A percentile compares a stretch with the other conserved stretches of the same genome.
Evolutionary conservation across 2,113 vertebrate species (phyloP).

Genomic region (Panthera uncia): DNA sequence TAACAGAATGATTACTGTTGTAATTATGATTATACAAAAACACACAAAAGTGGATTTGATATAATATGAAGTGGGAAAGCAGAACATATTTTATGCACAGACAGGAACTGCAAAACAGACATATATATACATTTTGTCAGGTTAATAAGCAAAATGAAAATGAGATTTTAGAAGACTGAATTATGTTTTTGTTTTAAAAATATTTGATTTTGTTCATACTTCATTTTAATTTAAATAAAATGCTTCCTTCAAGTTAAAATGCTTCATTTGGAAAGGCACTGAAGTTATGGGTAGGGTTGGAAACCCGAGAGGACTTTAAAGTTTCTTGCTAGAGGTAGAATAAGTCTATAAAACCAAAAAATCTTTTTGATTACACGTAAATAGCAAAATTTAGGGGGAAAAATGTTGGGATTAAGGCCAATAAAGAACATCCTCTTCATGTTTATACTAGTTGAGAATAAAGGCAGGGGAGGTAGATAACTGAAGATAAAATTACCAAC

Average conservation of each 20-base stretch:
- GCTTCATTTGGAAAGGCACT: background rate
- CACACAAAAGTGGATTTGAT: background rate
- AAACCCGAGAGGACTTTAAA: background rate
- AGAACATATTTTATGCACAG: background rate
- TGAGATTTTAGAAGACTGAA: background rate
- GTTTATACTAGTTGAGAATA: background rate
- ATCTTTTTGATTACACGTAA: background rate
- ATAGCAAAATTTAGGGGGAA: background rate
- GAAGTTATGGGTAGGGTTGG: background rate
- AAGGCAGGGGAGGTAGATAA: background rate
- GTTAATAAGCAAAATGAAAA: background rate
- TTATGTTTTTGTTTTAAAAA: background rate
- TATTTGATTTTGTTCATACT: background rate
- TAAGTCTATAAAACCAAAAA: background rate
- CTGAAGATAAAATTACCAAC: background rate
- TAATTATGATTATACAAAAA: background rate
- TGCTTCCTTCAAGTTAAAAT: background rate
- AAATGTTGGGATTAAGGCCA: background rate
- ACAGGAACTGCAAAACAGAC: background rate
- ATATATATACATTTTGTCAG: background rate
- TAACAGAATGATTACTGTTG: background rate
- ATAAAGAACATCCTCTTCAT: background rate
- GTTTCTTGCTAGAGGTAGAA: background rate
- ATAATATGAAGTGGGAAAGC: background rate
- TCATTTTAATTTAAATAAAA: slow-evolving; percentile 25